Evolutionary conservation across 2,797 vertebrate species (phyloP).

Genomic region (Crocidura indochinensis): DNA sequence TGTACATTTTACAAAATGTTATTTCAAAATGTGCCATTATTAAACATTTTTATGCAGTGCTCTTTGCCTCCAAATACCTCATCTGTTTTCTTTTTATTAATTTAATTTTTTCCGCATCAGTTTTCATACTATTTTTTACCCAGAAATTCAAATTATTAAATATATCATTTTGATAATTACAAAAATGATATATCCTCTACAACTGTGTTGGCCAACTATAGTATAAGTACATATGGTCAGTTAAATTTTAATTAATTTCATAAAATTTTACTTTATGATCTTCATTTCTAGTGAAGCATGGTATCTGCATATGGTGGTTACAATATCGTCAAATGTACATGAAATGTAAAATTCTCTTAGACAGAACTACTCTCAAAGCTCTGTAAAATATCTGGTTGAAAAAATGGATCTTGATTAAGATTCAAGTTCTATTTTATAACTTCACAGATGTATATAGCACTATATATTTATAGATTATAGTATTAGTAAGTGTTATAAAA

Average conservation of each 20-base stretch:
- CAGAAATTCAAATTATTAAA: conserved; percentile 29
- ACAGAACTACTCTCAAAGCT: background rate
- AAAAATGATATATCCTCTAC: background rate
- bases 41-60: conserved; percentile 7
- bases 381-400: conserved; percentile 59
- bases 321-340: background rate
- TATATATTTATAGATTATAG: conserved; percentile 17
- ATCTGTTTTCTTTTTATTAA: background rate
- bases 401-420: conserved; percentile 40
- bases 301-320: background rate
- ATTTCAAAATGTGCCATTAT: background rate
- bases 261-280: background rate
- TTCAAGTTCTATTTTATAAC: conserved; percentile 26
- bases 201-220: background rate
- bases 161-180: conserved; percentile 52
- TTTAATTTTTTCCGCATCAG: background rate
- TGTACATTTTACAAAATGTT: background rate
- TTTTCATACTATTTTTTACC: conserved; percentile 8
- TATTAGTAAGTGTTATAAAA: conserved; percentile 47
- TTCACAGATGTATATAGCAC: background rate
- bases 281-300: conserved; percentile 2
- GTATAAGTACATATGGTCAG: background rate
- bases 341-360: background rate
- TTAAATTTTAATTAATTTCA: conserved; percentile 44
- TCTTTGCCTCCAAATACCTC: conserved; percentile 28